A percentile compares a stretch with the other conserved stretches of the same genome.
Evolutionary conservation across 1,140 invertebrate species (phyloP).

Genomic region (Orchesella cincta): DNA sequence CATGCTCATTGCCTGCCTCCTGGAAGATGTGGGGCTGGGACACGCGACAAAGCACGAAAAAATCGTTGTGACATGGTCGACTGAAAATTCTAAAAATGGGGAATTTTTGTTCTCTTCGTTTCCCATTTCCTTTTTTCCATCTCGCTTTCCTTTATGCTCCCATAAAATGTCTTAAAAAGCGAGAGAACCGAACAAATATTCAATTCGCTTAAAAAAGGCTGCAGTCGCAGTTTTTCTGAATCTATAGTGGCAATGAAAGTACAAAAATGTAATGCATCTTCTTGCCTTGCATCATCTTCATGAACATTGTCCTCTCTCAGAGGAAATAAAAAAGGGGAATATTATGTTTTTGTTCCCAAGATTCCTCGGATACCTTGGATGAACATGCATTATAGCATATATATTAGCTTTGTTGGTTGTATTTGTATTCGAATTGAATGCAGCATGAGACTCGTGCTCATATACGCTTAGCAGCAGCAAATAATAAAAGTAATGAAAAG

Average conservation of each 20-base stretch:
- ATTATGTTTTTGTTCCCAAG: neutral
- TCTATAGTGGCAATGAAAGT: no score
- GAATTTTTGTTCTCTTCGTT: neutral
- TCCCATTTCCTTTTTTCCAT: neutral
- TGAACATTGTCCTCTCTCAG: neutral
- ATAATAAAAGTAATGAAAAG: conserved; percentile 23
- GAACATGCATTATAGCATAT: neutral
- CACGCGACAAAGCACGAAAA: neutral
- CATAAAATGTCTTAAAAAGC: neutral
- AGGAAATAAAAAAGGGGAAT: neutral
- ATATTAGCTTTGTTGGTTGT: neutral
- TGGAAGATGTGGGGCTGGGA: no score
- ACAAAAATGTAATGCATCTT: no score
- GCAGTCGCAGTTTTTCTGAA: neutral
- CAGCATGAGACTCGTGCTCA: no score
- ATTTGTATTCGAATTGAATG: no score
- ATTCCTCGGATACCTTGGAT: neutral
- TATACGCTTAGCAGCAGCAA: no score
- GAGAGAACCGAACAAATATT: neutral
- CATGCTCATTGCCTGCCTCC: no score
- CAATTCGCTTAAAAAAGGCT: conserved; percentile 14
- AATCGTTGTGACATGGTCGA: conserved; percentile 10
- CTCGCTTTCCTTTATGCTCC: neutral
- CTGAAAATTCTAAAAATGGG: conserved; percentile 18
- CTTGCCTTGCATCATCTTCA: no score